Evolutionary conservation across 2,113 vertebrate genomes (phyloP).

Genomic region (Stictonetta naevosa): DNA sequence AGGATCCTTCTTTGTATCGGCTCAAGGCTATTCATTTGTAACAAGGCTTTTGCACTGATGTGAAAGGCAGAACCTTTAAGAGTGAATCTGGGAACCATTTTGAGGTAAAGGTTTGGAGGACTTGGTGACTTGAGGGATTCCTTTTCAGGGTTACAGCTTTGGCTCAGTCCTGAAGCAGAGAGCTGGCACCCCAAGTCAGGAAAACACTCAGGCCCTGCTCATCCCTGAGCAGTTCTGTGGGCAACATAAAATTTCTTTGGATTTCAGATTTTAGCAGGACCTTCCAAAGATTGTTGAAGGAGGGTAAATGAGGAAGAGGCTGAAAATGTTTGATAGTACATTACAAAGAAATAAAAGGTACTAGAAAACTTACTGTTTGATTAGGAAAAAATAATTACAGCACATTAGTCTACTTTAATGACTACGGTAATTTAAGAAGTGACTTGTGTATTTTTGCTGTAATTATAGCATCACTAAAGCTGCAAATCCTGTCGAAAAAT

Average conservation of each 20-base stretch:
- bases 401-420: slow-evolving; percentile 52
- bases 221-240: background rate
- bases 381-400: slow-evolving; percentile 23
- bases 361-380: background rate
- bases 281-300: background rate
- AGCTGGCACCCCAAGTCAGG: background rate
- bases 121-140: background rate
- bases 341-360: background rate
- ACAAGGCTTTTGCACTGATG: background rate
- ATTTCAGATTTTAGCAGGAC: background rate
- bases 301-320: background rate
- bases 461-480: slow-evolving; percentile 41
- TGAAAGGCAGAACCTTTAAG: background rate
- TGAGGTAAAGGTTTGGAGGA: background rate
- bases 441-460: slow-evolving; percentile 39
- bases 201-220: background rate
- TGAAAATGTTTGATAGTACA: background rate
- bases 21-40: accelerated
- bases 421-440: slow-evolving; percentile 14
- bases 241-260: accelerated
- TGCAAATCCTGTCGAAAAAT: slow-evolving; percentile 38
- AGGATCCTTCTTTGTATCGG: background rate
- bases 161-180: background rate
- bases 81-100: background rate
- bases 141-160: accelerated